Conservation (phyloP, 1,140 invertebrate genomes). For the Nephotettix cincticeps region DNA sequence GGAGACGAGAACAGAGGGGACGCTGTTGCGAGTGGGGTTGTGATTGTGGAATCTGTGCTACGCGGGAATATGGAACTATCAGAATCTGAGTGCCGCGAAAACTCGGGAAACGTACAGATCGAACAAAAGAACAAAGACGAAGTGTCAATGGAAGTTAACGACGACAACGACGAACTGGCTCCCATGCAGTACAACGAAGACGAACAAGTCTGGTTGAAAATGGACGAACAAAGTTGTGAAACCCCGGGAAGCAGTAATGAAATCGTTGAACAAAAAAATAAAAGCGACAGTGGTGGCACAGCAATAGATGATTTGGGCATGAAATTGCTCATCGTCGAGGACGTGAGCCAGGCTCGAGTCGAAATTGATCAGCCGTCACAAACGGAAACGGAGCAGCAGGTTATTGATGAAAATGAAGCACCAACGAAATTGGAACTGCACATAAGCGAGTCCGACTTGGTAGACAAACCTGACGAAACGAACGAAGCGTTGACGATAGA, state of each 20-base stretch:
- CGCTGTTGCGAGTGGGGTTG: too few relatives aligned
- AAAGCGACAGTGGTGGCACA: background rate
- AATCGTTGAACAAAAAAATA: background rate
- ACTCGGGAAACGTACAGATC: too few relatives aligned
- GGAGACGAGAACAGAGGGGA: too few relatives aligned
- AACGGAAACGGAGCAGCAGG: too few relatives aligned
- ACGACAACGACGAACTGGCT: background rate
- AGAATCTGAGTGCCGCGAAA: too few relatives aligned
- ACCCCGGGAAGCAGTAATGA: background rate
- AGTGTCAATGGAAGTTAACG: background rate
- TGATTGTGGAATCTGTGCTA: too few relatives aligned
- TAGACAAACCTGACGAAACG: background rate
- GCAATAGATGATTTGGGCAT: too few relatives aligned
- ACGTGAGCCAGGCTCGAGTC: background rate
- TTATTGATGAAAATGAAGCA: too few relatives aligned
- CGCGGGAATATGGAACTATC: too few relatives aligned
- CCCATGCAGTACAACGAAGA: background rate
- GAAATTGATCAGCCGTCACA: too few relatives aligned
- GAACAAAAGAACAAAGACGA: too few relatives aligned
- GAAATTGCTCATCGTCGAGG: background rate
- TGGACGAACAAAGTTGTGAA: background rate
- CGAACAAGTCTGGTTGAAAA: conserved; percentile 6
- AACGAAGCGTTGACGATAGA: background rate
- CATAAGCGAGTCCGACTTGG: background rate
- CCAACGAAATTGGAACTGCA: background rate